A percentile compares a stretch with the other conserved stretches of the same genome.
Conservation (phyloP, 37 sponge, comb jelly and placozoan genomes). For the Theonella swinhoei region DNA sequence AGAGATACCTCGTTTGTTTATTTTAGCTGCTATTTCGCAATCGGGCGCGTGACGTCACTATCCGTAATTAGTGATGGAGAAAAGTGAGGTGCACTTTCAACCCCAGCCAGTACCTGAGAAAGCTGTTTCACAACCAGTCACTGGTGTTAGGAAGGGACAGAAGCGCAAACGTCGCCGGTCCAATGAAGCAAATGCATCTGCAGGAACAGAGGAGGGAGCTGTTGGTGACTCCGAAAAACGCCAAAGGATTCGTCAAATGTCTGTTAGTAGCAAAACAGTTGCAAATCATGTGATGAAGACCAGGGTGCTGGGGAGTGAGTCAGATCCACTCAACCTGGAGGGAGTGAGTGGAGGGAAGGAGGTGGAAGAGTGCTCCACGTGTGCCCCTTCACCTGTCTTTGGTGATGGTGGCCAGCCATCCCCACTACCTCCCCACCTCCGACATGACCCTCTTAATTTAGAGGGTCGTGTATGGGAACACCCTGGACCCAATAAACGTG, state of each 20-base stretch:
- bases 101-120: not conserved
- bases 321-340: conserved; percentile 87
- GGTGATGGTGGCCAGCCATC: not conserved
- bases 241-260: not conserved
- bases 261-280: conserved; percentile 26
- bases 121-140: not conserved
- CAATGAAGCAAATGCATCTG: not conserved
- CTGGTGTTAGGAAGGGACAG: not conserved
- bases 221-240: not conserved
- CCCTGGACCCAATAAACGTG: too few species aligned
- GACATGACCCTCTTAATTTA: conserved; percentile 76
- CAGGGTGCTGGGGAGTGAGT: conserved; percentile 68
- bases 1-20: not conserved
- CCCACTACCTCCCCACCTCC: conserved; percentile 52
- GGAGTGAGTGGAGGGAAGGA: conserved; percentile 21
- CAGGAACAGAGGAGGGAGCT: not conserved
- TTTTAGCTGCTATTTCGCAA: not conserved
- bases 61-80: not conserved
- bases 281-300: conserved; percentile 53
- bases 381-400: conserved; percentile 67
- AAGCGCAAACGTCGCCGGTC: not conserved
- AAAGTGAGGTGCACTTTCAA: not conserved
- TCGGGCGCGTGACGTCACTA: not conserved
- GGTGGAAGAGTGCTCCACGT: conserved; percentile 60
- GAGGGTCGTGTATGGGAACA: conserved; percentile 49